Evolutionary conservation across 2,888 invertebrate genomes (phyloP).

Genomic region (Drosophila dives): DNA sequence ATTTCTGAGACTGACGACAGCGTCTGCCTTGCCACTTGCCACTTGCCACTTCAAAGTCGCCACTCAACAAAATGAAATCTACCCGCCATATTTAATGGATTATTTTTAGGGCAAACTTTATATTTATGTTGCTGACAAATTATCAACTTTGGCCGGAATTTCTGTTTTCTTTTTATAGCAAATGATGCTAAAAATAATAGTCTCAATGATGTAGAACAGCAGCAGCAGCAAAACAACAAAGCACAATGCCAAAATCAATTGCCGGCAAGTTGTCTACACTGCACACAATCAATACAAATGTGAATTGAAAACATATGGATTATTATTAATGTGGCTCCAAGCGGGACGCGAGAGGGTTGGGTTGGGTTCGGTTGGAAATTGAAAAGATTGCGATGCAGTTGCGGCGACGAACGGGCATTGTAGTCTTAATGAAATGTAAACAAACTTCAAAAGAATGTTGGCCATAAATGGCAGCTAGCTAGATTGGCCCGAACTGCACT

Average conservation of each 20-base stretch:
- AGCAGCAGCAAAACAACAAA: constrained; percentile 17
- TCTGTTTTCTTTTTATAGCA: constrained; percentile 1
- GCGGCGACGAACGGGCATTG: constrained; percentile 50
- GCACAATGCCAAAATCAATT: constrained; percentile 65
- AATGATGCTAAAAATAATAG: constrained; percentile 15
- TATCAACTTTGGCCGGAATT: constrained; percentile 10
- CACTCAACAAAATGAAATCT: constrained; percentile 23
- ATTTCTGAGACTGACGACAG: constrained; percentile 20
- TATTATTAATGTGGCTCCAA: constrained; percentile 31
- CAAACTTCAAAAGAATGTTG: constrained; percentile 81
- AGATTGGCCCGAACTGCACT: constrained; percentile 28
- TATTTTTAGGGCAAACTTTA: constrained; percentile 35
- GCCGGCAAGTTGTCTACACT: constrained; percentile 59
- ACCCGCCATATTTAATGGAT: constrained; percentile 6
- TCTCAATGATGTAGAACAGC: constrained; percentile 17
- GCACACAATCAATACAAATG: constrained; percentile 49
- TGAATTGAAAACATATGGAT: constrained; percentile 48
- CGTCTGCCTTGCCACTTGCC: constrained; percentile 17
- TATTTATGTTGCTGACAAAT: constrained; percentile 33
- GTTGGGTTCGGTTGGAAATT: background rate
- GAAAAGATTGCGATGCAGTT: constrained; percentile 38
- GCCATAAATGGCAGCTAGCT: constrained; percentile 73
- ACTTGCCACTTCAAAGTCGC: background rate
- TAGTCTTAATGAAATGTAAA: constrained; percentile 79
- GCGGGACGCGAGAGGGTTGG: background rate